Evolutionary conservation across 1,140 invertebrate genomes (phyloP).

Genomic region (Hyles vespertilio): DNA sequence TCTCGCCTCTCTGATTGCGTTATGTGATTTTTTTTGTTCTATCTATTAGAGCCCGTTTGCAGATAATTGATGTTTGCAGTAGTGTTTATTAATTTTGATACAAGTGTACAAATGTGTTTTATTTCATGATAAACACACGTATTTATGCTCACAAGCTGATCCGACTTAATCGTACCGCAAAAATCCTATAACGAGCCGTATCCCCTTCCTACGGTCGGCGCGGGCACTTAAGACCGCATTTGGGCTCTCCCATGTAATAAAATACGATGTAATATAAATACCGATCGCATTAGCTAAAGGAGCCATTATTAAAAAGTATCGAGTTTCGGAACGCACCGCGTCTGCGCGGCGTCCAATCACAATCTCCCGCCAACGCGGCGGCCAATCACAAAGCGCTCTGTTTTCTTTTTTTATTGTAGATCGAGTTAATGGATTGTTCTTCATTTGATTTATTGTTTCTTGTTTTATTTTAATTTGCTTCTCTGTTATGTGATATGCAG

Average conservation of each 20-base stretch:
- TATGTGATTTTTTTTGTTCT: slow-evolving; percentile 57
- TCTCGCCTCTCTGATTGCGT: slow-evolving; percentile 46
- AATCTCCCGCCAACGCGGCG: slow-evolving; percentile 28
- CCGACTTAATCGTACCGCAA: slow-evolving; percentile 40
- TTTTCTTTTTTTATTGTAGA: slow-evolving; percentile 62
- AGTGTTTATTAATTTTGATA: not conserved
- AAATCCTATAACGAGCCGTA: slow-evolving; percentile 42
- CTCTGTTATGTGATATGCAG: not conserved
- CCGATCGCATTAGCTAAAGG: slow-evolving; percentile 70
- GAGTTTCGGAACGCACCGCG: slow-evolving; percentile 60
- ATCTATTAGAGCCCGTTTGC: slow-evolving; percentile 49
- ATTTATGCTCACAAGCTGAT: slow-evolving; percentile 9
- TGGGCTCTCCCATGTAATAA: slow-evolving; percentile 62
- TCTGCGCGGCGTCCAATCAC: slow-evolving; percentile 48
- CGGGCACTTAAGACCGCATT: slow-evolving; percentile 57
- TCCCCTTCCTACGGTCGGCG: slow-evolving; percentile 23
- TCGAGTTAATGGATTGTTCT: slow-evolving; percentile 71
- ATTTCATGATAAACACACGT: too few species aligned
- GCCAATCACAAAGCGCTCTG: slow-evolving; percentile 46
- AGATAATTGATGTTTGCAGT: slow-evolving; percentile 17
- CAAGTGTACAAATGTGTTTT: too few species aligned
- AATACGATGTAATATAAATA: slow-evolving; percentile 68
- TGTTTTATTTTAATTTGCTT: slow-evolving; percentile 37
- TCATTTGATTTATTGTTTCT: slow-evolving; percentile 68
- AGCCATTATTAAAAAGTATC: slow-evolving; percentile 76